phyloP scores from a whole-genome alignment of 1,140 invertebrate genomes.

The Parapsyche elsis region DNA sequence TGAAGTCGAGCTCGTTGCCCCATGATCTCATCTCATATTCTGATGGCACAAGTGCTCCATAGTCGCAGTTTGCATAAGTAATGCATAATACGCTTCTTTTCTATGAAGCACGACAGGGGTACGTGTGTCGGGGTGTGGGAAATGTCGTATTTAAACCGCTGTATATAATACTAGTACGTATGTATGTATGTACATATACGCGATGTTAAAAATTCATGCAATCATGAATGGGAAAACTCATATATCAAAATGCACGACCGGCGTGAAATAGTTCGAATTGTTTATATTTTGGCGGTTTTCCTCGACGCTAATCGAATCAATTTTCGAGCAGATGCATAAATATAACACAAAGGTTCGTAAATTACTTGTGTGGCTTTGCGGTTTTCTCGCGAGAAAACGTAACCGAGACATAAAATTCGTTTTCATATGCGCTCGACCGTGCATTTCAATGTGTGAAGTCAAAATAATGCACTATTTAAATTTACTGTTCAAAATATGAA shows the following conservation, averaged over 20 bases:
- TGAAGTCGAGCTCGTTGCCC: neutral
- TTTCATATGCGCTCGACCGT: neutral
- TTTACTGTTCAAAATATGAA: neutral
- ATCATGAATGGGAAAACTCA: too few relatives aligned
- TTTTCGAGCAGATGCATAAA: neutral
- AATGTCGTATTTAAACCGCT: neutral
- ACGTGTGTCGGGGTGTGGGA: neutral
- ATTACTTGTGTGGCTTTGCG: slow-evolving; percentile 18
- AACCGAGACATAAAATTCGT: slow-evolving; percentile 4
- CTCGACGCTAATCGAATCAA: neutral
- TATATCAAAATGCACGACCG: too few relatives aligned
- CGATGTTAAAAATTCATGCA: too few relatives aligned
- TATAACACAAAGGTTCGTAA: neutral
- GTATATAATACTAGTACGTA: too few relatives aligned
- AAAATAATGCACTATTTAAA: neutral
- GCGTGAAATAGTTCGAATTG: too few relatives aligned
- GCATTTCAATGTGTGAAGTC: slow-evolving; percentile 8
- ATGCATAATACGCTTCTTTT: slow-evolving; percentile 30
- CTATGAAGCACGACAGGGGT: slow-evolving; percentile 8
- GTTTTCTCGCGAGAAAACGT: slow-evolving; percentile 9
- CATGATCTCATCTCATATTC: slow-evolving; percentile 26
- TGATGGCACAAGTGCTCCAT: slow-evolving; percentile 14
- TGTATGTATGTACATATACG: too few relatives aligned
- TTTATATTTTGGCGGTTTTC: too few relatives aligned
- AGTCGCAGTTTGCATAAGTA: slow-evolving; percentile 29